Evolutionary conservation across 2,113 vertebrate genomes (phyloP).

Genomic region (Copsychus sechellarum): DNA sequence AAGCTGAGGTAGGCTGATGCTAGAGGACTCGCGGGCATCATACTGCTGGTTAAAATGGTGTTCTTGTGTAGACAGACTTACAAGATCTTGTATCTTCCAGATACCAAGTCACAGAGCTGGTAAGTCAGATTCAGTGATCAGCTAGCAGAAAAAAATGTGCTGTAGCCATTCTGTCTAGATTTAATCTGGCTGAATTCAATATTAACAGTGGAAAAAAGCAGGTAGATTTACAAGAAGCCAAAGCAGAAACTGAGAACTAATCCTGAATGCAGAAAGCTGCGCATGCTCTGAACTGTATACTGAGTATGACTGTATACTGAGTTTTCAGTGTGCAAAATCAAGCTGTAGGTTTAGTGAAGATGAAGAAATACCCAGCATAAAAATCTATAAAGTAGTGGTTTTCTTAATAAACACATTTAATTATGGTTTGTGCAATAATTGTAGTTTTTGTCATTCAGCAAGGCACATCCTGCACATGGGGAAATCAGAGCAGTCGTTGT

Average conservation of each 20-base stretch:
- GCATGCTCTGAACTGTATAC: fast-evolving
- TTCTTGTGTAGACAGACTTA: not conserved
- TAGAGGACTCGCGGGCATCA: fast-evolving
- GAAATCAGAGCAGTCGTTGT: fast-evolving
- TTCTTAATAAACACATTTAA: not conserved
- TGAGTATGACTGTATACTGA: too few species aligned
- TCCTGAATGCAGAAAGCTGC: not conserved
- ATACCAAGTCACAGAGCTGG: not conserved
- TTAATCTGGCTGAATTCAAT: not conserved
- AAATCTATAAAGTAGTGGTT: not conserved
- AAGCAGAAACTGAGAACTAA: not conserved
- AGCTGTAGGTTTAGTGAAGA: not conserved
- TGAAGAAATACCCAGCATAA: not conserved
- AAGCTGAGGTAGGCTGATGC: not conserved
- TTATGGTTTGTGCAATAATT: not conserved
- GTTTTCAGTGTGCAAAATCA: not conserved
- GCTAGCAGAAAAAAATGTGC: not conserved
- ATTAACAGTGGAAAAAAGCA: not conserved
- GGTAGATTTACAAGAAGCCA: not conserved
- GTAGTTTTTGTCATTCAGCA: not conserved
- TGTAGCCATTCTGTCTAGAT: not conserved
- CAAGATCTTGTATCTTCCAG: not conserved
- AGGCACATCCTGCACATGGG: not conserved
- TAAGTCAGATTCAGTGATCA: not conserved
- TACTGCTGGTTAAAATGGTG: not conserved